Percentiles rank a stretch among this genome's conserved stretches.
phyloP scores from a whole-genome alignment of 2,888 invertebrate species.

The Platycnemis pennipes region DNA sequence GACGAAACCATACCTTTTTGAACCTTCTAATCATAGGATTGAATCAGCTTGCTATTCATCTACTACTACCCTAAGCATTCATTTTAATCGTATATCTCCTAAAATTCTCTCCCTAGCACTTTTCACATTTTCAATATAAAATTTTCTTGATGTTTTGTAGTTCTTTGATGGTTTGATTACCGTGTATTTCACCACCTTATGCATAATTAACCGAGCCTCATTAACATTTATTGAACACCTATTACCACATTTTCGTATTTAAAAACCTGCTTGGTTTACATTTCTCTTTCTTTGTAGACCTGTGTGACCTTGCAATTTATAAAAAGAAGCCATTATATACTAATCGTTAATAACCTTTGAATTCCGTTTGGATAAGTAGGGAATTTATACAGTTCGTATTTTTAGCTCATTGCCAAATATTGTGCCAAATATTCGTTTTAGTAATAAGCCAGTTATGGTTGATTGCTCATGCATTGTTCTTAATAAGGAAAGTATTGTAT shows the following conservation, averaged over 20 bases:
- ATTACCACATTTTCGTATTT: slow-evolving; percentile 34
- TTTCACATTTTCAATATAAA: slow-evolving; percentile 32
- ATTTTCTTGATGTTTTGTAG: slow-evolving; percentile 55
- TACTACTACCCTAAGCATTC: slow-evolving; percentile 50
- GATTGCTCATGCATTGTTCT: slow-evolving; percentile 67
- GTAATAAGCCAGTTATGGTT: slow-evolving; percentile 62
- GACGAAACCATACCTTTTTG: slow-evolving; percentile 58
- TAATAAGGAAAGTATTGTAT: slow-evolving; percentile 58
- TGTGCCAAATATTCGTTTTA: slow-evolving; percentile 66
- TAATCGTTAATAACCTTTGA: slow-evolving; percentile 48
- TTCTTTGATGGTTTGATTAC: slow-evolving; percentile 51
- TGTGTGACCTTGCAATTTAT: slow-evolving; percentile 37
- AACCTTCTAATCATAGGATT: slow-evolving; percentile 60
- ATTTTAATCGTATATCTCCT: slow-evolving; percentile 45
- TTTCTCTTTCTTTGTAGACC: slow-evolving; percentile 38
- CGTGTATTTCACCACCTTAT: slow-evolving; percentile 11
- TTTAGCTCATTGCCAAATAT: slow-evolving; percentile 66
- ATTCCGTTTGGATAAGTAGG: slow-evolving; percentile 59
- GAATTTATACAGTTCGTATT: slow-evolving; percentile 54
- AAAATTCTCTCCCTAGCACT: slow-evolving; percentile 47
- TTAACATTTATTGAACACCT: slow-evolving; percentile 31
- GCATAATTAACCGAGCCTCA: not conserved
- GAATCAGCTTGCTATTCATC: slow-evolving; percentile 64
- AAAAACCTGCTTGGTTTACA: slow-evolving; percentile 42
- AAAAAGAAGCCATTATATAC: slow-evolving; percentile 51